Evolutionary conservation across 2,888 invertebrate genomes (phyloP).

Genomic region (Spicauda simplicius): DNA sequence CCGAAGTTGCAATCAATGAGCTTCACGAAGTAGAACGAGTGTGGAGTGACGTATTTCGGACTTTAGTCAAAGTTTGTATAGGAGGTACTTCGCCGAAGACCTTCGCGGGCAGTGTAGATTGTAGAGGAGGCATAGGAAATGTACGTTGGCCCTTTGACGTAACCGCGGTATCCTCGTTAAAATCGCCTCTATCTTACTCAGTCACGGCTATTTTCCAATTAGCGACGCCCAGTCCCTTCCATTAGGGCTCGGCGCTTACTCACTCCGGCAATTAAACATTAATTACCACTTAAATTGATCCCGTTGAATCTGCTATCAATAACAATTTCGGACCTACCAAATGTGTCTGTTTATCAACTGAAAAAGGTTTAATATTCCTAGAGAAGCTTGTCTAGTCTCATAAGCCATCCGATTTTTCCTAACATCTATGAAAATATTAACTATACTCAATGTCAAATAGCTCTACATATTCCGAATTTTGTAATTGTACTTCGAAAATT

Average conservation of each 20-base stretch:
- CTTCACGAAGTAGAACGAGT: too few species aligned
- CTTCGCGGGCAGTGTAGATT: too few species aligned
- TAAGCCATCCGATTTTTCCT: too few species aligned
- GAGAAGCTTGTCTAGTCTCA: not conserved
- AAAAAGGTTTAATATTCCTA: not conserved
- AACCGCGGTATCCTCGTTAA: slow-evolving; percentile 22
- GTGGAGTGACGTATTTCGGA: too few species aligned
- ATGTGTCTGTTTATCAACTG: not conserved
- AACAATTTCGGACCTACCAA: slow-evolving; percentile 17
- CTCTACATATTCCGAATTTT: too few species aligned
- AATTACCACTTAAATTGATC: slow-evolving; percentile 62
- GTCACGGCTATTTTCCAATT: slow-evolving; percentile 49
- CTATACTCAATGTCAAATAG: too few species aligned
- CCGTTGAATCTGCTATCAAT: slow-evolving; percentile 45
- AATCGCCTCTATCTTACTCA: slow-evolving; percentile 31
- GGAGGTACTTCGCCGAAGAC: too few species aligned
- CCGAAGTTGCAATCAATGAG: too few species aligned
- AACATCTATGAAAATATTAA: too few species aligned
- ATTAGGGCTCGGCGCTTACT: slow-evolving; percentile 57
- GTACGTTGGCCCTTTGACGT: not conserved
- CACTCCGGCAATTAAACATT: slow-evolving; percentile 59
- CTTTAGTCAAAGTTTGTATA: too few species aligned
- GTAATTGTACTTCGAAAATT: too few species aligned
- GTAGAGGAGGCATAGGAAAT: too few species aligned
- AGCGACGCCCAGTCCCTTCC: slow-evolving; percentile 50